These are phyloP conservation scores for Scelioninae gen. 2 DNA, from an alignment of 2,888 invertebrate genomes.

Conservation along the genomic window DNA sequence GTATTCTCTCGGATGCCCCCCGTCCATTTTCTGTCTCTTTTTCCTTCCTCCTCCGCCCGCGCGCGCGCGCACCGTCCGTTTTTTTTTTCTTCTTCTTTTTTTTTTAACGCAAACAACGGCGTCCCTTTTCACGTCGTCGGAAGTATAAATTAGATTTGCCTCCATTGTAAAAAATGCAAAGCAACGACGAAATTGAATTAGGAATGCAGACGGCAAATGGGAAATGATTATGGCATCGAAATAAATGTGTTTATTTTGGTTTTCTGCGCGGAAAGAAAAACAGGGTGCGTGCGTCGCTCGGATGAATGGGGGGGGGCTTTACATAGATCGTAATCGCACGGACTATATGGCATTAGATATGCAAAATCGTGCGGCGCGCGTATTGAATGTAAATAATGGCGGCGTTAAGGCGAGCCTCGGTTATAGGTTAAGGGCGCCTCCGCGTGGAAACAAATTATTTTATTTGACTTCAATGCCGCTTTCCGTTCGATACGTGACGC, in stretches of 20 bases:
- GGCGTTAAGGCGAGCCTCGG: constrained; percentile 12
- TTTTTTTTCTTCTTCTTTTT: constrained; percentile 7
- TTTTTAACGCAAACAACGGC: constrained; percentile 13
- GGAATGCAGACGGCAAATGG: constrained; percentile 43
- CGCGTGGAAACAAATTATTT: constrained; percentile 44
- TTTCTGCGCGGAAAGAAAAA: constrained; percentile 37
- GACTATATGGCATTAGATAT: constrained; percentile 36
- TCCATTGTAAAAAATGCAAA: constrained; percentile 43
- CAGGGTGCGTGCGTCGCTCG: constrained; percentile 9
- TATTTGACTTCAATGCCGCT: constrained; percentile 48
- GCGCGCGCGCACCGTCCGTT: too few relatives aligned
- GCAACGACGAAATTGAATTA: constrained; percentile 40
- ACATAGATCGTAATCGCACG: constrained; percentile 46
- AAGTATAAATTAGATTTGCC: constrained; percentile 44
- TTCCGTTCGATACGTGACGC: constrained; percentile 30
- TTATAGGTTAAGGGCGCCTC: constrained; percentile 19
- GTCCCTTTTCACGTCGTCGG: constrained; percentile 16
- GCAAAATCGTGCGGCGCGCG: constrained; percentile 35
- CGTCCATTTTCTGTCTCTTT: not conserved
- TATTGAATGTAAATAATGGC: constrained; percentile 48
- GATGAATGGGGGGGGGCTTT: constrained; percentile 39
- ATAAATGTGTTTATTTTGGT: constrained; percentile 49
- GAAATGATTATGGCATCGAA: constrained; percentile 48
- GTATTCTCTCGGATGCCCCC: constrained; percentile 34
- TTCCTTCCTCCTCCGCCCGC: not conserved